Base-by-base conservation (phyloP, 2,888 invertebrate species). In the Piscicola geometra region DNA sequence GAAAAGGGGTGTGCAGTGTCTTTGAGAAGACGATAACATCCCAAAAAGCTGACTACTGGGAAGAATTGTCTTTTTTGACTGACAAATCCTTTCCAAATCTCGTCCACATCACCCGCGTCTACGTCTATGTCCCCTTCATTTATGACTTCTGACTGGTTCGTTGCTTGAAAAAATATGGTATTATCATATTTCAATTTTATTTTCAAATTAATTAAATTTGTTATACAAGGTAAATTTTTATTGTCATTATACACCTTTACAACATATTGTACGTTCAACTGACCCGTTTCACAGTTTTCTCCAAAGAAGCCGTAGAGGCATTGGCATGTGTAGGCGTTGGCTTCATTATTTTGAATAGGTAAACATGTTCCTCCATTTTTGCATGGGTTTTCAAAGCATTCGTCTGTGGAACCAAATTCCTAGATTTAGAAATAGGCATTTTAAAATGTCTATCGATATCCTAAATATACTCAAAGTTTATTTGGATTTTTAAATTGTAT, bases 211-310 rank as follows among this genome's bases (percentile, higher is more conserved):
- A n/a, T n/a, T n/a, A n/a, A n/a, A n/a, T n/a, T n/a, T n/a, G n/a
- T n/a, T n/a, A n/a, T n/a, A n/a, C n/a, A n/a, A n/a, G n/a, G n/a
- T n/a, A n/a, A n/a, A n/a, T n/a, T n/a, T n/a, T n/a, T n/a, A n/a
- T n/a, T n/a, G n/a, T n/a, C n/a, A n/a, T n/a, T n/a, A n/a, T n/a
- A n/a, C n/a, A n/a, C n/a, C n/a, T n/a, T n/a, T n/a, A n/a, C n/a
- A n/a, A n/a, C n/a, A n/a, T n/a, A n/a, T n/a, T n/a, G n/a, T n/a
- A n/a, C n/a, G 5, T 41, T 15, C 41, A 41, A 41, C 9, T 15
- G 5, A 73, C 73, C 25, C 33, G 5, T 35, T 64, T 73, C 73
- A 28, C 73, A 73, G 52, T 73, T 73, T 35, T 73, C 73, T 21
- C 73, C 73, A n/a, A 32, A 64, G 35, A 64, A 73, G 12, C 60